These are phyloP conservation scores for Rutilus rutilus DNA, from an alignment of 2,113 vertebrate genomes.

Conservation along the genomic window DNA sequence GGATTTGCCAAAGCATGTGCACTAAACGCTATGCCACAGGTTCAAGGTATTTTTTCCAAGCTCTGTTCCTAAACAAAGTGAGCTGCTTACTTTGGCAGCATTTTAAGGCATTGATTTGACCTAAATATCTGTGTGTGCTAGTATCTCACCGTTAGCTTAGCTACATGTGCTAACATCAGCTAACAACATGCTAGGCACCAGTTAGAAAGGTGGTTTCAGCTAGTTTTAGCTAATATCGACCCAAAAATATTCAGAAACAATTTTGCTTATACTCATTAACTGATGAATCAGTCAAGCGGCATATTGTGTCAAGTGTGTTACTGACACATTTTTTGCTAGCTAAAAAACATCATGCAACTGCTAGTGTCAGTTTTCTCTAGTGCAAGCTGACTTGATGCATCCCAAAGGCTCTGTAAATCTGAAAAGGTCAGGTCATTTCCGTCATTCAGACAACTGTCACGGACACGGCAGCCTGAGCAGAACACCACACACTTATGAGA, in stretches of 20 bases:
- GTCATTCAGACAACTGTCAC: constrained; percentile 9
- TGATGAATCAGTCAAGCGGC: background rate
- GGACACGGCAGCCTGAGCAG: background rate
- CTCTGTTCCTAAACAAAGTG: no score
- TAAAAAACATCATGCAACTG: background rate
- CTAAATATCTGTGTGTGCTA: background rate
- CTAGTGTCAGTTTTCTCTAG: background rate
- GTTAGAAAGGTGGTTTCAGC: background rate
- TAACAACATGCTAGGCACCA: no score
- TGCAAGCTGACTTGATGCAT: background rate
- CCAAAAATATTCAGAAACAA: background rate
- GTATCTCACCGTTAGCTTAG: background rate
- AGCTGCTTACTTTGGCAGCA: no score
- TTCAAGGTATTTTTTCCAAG: no score
- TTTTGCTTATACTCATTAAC: background rate
- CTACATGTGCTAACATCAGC: no score
- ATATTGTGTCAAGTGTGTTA: background rate
- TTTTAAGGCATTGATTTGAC: background rate
- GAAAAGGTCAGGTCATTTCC: constrained; percentile 43
- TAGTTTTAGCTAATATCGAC: background rate
- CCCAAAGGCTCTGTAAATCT: background rate
- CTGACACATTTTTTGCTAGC: background rate
- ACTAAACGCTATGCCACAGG: no score
- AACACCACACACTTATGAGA: background rate
- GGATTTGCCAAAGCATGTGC: no score